Base-by-base conservation (phyloP, 2,113 vertebrate species). In the Electrona antarctica region DNA sequence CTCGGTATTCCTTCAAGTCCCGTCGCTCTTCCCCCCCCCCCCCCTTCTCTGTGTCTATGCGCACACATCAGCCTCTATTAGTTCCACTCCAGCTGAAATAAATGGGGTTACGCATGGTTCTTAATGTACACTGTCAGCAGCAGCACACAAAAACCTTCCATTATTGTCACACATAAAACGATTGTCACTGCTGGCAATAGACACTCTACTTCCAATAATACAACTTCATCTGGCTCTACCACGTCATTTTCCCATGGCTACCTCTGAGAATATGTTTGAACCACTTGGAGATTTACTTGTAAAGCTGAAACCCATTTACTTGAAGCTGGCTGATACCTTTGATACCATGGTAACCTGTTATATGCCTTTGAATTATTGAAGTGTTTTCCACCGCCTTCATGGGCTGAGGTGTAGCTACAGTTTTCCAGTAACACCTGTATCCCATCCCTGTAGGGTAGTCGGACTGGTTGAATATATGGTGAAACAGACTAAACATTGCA, bases 61-160 rank as follows among this genome's bases (percentile, higher is more conserved):
- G 65, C 50, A 8, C 79, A 60, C 81, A 67, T 86, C 79, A 75
- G 64, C 77, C 64, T 83, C 33, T 5, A 78, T 90, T 88, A 86
- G 69, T 83, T 79, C 70, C 85, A 87, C 54, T 66, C 67, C 73
- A 84, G 56, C 54, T 67, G 76, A 74, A 47, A 71, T 51, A 83
- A 77, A 71, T 74, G 67, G 65, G 52, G 13, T 41, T 59, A 41
- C 64, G 67, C 70, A 60, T 47, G 7, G 76, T 49, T 73, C 11
- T 65, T 54, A 74, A 79, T 82, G 79, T 74, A 66, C 52, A 68
- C 33, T 47, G 14, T 60, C 46, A 77, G 64, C 54, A 78, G 66
- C 7, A 61, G 41, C 15, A 52, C 33, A 41, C 59, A 54, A 60
- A 67, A 66, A 76, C 59, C 51, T 21, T 21, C 21, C 15, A 56